Base-by-base conservation (phyloP, 2,888 invertebrate species). In the Pemphredon lugubris region DNA sequence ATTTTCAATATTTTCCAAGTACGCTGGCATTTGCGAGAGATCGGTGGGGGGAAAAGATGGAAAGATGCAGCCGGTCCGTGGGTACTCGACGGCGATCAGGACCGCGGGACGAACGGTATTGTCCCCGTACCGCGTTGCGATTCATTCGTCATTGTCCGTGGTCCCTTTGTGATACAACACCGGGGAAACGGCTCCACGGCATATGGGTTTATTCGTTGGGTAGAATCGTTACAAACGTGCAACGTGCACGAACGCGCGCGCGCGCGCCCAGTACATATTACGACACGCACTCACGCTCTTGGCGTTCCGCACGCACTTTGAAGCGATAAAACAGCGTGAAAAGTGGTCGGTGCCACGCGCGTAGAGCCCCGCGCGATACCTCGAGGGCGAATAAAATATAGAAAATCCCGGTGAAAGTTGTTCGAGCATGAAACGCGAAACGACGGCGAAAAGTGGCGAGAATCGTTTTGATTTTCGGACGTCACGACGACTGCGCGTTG, bases 101-200 rank as follows among this genome's bases (percentile, higher is more conserved):
- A 34, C 44, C 45, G 14, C 45, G 55, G 48, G 59, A 67, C 69
- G 79, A 61, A 65, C 42, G 44, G 75, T 45, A 73, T 79, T 79
- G 73, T 75, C 63, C 73, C 47, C 26, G 54, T 47, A 47, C 58
- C 42, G 65, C 58, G 57, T 61, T 55, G 71, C 66, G 64, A 79
- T 76, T 76, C 79, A 72, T 76, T 74, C 74, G 69, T 79, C 72
- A 80, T 79, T 79, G 77, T 79, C 72, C 72, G 53, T 20, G 53
- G 40, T 18, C 77, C 65, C 67, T 79, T 75, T 77, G 72, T 75
- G 47, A n/a, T n/a, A 65, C 47, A 55, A 59, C 64, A 69, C 60
- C n/a, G 58, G 59, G 68, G 68, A 63, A 58, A 79, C 64, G 57
- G 65, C 57, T 65, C 51, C 42, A 26, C 55, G 61, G 47, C 59